phyloP scores from a whole-genome alignment of 2,797 vertebrate species.

The Coccyzus lansbergi region DNA sequence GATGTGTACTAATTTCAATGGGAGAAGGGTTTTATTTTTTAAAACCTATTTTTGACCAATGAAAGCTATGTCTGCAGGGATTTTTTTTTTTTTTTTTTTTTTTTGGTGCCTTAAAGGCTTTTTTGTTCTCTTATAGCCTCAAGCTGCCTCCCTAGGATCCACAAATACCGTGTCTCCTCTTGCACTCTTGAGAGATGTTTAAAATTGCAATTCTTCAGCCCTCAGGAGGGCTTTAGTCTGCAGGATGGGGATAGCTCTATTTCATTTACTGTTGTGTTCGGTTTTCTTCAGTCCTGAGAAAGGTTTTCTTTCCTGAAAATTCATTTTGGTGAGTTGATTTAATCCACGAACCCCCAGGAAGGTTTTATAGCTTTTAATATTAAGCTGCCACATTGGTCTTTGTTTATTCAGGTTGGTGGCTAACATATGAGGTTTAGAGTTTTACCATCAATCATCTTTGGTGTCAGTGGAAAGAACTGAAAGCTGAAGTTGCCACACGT shows the following conservation, averaged over 20 bases:
- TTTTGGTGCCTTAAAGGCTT: slow-evolving; percentile 38
- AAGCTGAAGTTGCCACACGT: neutral
- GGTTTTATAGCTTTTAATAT: slow-evolving; percentile 70
- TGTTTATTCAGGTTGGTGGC: slow-evolving; percentile 68
- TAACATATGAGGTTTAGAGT: slow-evolving; percentile 33
- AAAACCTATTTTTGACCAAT: slow-evolving; percentile 10
- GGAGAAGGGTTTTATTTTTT: neutral
- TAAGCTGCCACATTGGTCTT: slow-evolving; percentile 44
- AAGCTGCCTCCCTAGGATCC: slow-evolving; percentile 21
- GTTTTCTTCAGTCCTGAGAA: slow-evolving; percentile 31
- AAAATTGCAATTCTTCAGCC: slow-evolving; percentile 53
- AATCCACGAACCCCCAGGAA: slow-evolving; percentile 60
- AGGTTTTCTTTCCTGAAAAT: neutral
- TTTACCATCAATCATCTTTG: slow-evolving; percentile 52
- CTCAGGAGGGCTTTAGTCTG: slow-evolving; percentile 57
- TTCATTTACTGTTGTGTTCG: slow-evolving; percentile 23
- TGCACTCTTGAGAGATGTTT: slow-evolving; percentile 31
- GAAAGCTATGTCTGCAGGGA: slow-evolving; percentile 2
- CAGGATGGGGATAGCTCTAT: slow-evolving; percentile 40
- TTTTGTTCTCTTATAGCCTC: slow-evolving; percentile 33
- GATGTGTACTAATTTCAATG: neutral
- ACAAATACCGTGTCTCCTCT: slow-evolving; percentile 21
- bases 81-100: neutral
- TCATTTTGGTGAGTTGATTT: slow-evolving; percentile 64
- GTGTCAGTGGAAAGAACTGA: neutral